Conservation (phyloP, 2,113 vertebrate genomes). For the Chaetodon trifascialis region DNA sequence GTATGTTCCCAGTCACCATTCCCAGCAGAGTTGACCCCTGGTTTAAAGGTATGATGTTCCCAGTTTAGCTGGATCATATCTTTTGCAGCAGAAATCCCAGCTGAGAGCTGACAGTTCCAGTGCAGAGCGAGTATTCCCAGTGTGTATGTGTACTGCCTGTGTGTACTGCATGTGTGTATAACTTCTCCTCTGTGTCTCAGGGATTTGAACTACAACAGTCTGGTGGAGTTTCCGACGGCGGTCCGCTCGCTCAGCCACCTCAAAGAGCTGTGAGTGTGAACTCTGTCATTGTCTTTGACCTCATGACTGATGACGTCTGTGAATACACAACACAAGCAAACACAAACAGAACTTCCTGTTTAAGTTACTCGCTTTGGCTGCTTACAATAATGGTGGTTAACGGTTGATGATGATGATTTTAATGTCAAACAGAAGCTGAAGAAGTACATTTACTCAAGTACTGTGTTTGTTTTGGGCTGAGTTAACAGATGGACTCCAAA, state of each 20-base stretch:
- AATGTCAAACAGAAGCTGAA: no score
- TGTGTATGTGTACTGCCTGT: not conserved
- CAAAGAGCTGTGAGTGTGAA: conserved; percentile 91
- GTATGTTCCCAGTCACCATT: not conserved
- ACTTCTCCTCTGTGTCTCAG: conserved; percentile 42
- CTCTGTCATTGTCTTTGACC: no score
- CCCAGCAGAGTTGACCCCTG: no score
- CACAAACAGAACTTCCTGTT: no score
- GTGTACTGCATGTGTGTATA: not conserved
- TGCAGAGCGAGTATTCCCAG: not conserved
- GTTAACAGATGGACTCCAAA: no score
- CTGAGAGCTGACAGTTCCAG: not conserved
- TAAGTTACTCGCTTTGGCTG: no score
- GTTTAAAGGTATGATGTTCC: not conserved
- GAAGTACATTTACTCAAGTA: no score
- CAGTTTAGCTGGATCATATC: not conserved
- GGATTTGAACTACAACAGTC: conserved; percentile 81
- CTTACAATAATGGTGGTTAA: no score
- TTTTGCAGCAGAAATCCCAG: not conserved
- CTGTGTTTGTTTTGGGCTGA: no score
- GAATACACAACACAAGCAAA: no score
- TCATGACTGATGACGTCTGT: no score
- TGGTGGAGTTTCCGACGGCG: conserved; percentile 85
- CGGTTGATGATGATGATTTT: no score
- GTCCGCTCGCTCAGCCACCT: conserved; percentile 90